These are phyloP conservation scores for Volucella inanis DNA, from an alignment of 2,888 invertebrate genomes.

Conservation along the genomic window DNA sequence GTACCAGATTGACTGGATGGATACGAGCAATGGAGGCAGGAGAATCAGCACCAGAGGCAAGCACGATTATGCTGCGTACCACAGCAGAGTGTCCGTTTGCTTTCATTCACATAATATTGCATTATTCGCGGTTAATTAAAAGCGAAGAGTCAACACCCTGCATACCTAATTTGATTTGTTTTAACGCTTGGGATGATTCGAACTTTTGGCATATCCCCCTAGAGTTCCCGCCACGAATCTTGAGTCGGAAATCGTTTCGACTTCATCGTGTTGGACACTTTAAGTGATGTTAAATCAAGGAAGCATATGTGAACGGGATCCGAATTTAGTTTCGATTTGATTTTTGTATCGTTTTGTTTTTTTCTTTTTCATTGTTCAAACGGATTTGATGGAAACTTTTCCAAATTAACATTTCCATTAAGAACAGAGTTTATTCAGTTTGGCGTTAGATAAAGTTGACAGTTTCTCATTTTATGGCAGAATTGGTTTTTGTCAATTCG, in stretches of 20 bases:
- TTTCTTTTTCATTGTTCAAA: background rate
- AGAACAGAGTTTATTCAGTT: conserved; percentile 20
- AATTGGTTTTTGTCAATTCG: background rate
- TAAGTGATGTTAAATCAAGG: background rate
- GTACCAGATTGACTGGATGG: conserved; percentile 44
- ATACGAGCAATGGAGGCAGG: conserved; percentile 2
- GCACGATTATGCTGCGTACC: conserved; percentile 16
- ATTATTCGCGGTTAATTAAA: conserved; percentile 67
- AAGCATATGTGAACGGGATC: conserved; percentile 3
- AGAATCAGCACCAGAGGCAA: background rate
- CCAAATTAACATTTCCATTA: conserved; percentile 38
- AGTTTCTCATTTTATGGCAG: background rate
- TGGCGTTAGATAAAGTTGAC: conserved; percentile 1
- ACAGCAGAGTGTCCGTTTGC: conserved; percentile 28
- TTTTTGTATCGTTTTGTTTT: conserved; percentile 9
- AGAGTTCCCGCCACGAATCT: background rate
- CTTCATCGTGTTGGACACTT: conserved; percentile 22
- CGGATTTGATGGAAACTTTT: conserved; percentile 24
- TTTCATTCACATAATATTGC: conserved; percentile 54
- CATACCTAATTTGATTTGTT: conserved; percentile 67
- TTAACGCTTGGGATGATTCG: conserved; percentile 54
- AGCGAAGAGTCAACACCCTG: conserved; percentile 60
- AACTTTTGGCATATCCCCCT: conserved; percentile 15
- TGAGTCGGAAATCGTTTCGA: conserved; percentile 4
- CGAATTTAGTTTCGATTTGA: background rate